Evolutionary conservation across 2,797 vertebrate genomes (phyloP).

Genomic region (Myotis daubentonii): DNA sequence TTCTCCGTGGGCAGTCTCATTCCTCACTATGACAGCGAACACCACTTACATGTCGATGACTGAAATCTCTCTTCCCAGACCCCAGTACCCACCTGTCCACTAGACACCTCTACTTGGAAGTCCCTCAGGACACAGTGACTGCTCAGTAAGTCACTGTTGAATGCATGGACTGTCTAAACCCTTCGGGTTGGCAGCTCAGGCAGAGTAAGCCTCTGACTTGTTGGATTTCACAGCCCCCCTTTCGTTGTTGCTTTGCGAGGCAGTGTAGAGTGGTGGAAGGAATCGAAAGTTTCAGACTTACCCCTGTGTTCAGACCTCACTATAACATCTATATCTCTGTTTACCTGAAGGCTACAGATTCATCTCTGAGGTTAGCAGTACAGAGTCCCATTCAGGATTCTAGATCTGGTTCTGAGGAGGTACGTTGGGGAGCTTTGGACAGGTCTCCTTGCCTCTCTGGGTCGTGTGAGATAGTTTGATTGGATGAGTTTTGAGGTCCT

Average conservation of each 20-base stretch:
- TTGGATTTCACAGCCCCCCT: background rate
- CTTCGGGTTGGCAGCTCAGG: background rate
- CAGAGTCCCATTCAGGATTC: background rate
- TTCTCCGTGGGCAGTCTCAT: background rate
- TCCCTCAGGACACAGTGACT: background rate
- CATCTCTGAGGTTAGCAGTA: background rate
- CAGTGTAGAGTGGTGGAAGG: background rate
- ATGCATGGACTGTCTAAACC: background rate
- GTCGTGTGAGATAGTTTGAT: background rate
- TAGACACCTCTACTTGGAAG: background rate
- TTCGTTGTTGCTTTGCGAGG: background rate
- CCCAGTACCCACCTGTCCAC: background rate
- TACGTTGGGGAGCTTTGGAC: background rate
- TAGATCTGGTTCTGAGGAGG: background rate
- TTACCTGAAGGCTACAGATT: background rate
- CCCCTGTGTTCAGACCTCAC: background rate
- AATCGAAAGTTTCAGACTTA: background rate
- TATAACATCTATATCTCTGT: background rate
- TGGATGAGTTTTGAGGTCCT: background rate
- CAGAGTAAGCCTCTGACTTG: background rate
- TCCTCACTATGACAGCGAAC: rapidly evolving
- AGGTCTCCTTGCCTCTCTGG: background rate
- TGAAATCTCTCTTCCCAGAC: conserved; percentile 8
- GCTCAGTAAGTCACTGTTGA: background rate
- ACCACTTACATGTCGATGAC: background rate